phyloP scores from a whole-genome alignment of 2,888 invertebrate genomes.

The Cremastobaeus sp. region DNA sequence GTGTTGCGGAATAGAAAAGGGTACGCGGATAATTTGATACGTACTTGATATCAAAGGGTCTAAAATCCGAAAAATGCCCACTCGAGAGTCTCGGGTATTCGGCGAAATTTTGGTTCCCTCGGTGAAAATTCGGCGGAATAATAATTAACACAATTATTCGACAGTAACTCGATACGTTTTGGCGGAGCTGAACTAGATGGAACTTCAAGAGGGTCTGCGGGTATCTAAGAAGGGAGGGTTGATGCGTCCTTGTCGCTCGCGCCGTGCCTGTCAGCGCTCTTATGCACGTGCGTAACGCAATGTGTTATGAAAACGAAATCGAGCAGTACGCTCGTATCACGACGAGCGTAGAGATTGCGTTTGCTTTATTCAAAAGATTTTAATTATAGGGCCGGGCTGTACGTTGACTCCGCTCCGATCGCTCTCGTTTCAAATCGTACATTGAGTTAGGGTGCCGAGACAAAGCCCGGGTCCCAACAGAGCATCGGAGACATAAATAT shows the following conservation, averaged over 20 bases:
- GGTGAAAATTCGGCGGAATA: conserved; percentile 72
- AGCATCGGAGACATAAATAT: conserved; percentile 49
- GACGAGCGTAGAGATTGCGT: conserved; percentile 70
- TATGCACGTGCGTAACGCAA: conserved; percentile 64
- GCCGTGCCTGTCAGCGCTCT: conserved; percentile 14
- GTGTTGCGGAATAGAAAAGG: conserved; percentile 40
- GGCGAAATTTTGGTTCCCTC: conserved; percentile 1
- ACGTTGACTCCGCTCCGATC: conserved; percentile 43
- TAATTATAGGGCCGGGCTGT: conserved; percentile 69
- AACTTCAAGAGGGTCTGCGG: conserved; percentile 67
- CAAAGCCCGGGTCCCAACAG: conserved; percentile 50
- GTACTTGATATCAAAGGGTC: conserved; percentile 17
- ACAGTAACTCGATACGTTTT: conserved; percentile 76
- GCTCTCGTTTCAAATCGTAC: conserved; percentile 50
- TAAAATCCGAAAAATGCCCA: neutral
- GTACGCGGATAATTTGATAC: conserved; percentile 23
- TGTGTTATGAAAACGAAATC: conserved; percentile 68
- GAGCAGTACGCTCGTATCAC: conserved; percentile 64
- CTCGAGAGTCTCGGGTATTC: conserved; percentile 24
- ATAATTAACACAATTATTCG: conserved; percentile 78
- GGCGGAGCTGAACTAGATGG: conserved; percentile 55
- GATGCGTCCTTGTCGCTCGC: conserved; percentile 22
- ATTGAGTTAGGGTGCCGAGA: conserved; percentile 31
- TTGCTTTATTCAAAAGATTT: conserved; percentile 76
- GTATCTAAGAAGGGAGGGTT: conserved; percentile 74